These are phyloP conservation scores for Bufotes viridis DNA, from an alignment of 2,797 vertebrate species.

Conservation along the genomic window DNA sequence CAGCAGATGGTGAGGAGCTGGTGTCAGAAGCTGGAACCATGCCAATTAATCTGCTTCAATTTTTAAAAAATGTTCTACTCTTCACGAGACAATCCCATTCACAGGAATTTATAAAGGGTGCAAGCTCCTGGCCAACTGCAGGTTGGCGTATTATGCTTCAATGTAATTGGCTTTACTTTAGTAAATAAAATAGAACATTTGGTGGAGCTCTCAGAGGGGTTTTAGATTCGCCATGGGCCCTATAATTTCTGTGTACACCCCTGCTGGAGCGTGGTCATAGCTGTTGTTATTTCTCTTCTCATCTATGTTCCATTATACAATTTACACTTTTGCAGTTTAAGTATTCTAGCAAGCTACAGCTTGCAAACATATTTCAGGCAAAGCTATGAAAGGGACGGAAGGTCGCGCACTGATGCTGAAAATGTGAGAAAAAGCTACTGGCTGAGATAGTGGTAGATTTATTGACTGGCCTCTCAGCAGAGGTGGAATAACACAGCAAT, in stretches of 20 bases:
- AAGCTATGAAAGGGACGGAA: neutral
- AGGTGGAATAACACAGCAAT: conserved; percentile 32
- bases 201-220: neutral
- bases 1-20: no score
- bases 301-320: neutral
- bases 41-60: no score
- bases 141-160: no score
- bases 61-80: no score
- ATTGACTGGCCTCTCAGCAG: conserved; percentile 29
- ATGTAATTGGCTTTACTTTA: no score
- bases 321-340: conserved; percentile 17
- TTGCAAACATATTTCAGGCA: conserved; percentile 21
- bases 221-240: neutral
- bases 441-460: conserved; percentile 34
- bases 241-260: no score
- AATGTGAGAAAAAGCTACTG: conserved; percentile 40
- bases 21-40: no score
- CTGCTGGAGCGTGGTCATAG: neutral
- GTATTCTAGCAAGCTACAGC: neutral
- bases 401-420: conserved; percentile 21
- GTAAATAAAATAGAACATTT: neutral
- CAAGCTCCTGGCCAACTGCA: no score
- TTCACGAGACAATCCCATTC: no score
- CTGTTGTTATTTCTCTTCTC: neutral
- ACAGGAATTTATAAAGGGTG: no score